phyloP scores from a whole-genome alignment of 2,888 invertebrate genomes.

The Ramazzottius varieornatus region DNA sequence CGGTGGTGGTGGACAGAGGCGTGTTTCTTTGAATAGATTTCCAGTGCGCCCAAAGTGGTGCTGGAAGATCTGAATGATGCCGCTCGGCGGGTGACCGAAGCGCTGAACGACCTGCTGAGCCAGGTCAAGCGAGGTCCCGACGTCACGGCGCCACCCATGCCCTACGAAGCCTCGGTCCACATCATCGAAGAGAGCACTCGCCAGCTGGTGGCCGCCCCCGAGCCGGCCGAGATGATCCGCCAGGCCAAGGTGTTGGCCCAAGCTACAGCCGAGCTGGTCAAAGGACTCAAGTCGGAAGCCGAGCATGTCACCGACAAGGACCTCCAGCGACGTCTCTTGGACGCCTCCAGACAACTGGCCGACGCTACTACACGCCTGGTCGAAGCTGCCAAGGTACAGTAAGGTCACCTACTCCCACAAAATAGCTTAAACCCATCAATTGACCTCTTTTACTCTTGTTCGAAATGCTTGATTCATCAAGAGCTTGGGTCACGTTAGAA shows the following conservation, averaged over 20 bases:
- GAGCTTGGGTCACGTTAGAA: no score
- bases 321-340: conserved; percentile 58
- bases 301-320: conserved; percentile 61
- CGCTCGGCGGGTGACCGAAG: conserved; percentile 59
- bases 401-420: no score
- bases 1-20: not conserved
- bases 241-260: conserved; percentile 38
- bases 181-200: not conserved
- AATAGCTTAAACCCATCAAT: no score
- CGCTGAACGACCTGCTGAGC: conserved; percentile 45
- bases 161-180: not conserved
- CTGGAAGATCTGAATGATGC: conserved; percentile 49
- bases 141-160: not conserved
- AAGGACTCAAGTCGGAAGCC: conserved; percentile 77
- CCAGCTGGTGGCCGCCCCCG: conserved; percentile 16
- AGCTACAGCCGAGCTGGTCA: conserved; percentile 74
- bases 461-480: no score
- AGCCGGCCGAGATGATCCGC: conserved; percentile 73
- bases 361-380: conserved; percentile 92
- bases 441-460: no score
- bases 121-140: not conserved
- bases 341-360: conserved; percentile 71
- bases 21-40: conserved; percentile 30
- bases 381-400: conserved; percentile 49
- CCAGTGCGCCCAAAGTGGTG: conserved; percentile 36